These are phyloP conservation scores for Beroe forskalii DNA, from an alignment of 37 sponge, comb jelly and placozoan species.

Conservation along the genomic window DNA sequence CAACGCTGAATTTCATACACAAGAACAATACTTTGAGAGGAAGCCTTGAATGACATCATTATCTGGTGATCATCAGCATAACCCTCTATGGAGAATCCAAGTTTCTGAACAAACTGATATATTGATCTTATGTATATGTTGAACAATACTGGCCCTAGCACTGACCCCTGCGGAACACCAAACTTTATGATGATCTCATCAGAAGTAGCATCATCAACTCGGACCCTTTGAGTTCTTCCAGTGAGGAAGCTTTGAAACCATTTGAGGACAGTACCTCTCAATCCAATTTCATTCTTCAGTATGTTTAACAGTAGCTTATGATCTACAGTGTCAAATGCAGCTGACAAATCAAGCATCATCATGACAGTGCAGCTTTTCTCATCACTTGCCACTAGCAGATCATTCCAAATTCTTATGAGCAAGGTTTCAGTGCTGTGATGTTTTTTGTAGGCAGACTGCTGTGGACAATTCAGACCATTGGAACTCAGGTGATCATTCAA, in stretches of 20 bases:
- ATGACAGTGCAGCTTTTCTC: too few species aligned
- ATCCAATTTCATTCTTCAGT: background rate
- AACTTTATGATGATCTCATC: background rate
- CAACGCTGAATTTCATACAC: background rate
- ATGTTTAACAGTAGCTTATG: background rate
- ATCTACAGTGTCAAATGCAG: background rate
- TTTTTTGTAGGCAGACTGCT: too few species aligned
- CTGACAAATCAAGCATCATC: background rate
- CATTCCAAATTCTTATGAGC: too few species aligned
- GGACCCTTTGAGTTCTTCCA: background rate
- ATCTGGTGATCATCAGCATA: slow-evolving; percentile 36
- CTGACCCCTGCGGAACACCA: slow-evolving; percentile 1
- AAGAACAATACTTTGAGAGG: background rate
- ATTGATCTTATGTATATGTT: slow-evolving; percentile 7
- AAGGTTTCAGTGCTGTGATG: too few species aligned
- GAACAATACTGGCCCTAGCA: background rate
- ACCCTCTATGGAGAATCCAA: background rate
- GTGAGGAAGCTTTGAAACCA: background rate
- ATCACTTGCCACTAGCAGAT: too few species aligned
- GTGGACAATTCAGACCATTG: too few species aligned
- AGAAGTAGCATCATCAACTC: background rate
- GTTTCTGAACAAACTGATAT: background rate
- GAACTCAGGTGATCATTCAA: too few species aligned
- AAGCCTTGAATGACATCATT: background rate
- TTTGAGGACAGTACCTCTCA: background rate